These are phyloP conservation scores for Cotesia chilonis DNA, from an alignment of 1,140 invertebrate species.

Conservation along the genomic window DNA sequence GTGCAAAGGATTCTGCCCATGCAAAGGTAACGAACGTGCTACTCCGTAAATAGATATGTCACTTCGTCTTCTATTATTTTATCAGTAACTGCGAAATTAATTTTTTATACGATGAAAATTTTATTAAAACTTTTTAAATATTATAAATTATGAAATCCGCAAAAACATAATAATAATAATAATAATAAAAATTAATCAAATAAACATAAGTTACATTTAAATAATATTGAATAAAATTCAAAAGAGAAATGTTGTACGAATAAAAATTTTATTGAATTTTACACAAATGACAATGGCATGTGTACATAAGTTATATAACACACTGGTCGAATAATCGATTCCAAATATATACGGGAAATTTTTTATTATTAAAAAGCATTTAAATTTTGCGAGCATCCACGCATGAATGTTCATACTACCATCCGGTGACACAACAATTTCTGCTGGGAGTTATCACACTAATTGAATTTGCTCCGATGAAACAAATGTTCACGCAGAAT, in stretches of 20 bases:
- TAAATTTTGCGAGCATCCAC: neutral
- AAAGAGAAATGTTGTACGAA: neutral
- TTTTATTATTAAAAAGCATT: slow-evolving; percentile 20
- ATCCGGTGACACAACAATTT: neutral
- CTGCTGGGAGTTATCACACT: slow-evolving; percentile 14
- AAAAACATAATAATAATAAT: neutral
- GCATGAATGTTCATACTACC: neutral
- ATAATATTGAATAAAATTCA: neutral
- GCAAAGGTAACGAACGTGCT: slow-evolving; percentile 71
- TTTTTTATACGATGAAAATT: too few relatives aligned
- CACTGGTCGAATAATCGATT: slow-evolving; percentile 5
- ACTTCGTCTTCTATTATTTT: neutral
- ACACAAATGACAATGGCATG: neutral
- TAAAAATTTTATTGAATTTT: neutral
- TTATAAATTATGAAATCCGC: neutral
- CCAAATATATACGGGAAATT: neutral
- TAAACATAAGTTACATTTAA: too few relatives aligned
- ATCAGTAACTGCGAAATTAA: neutral
- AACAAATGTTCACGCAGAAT: slow-evolving; percentile 21
- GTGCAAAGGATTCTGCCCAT: slow-evolving; percentile 91
- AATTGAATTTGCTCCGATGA: slow-evolving; percentile 16
- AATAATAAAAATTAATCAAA: too few relatives aligned
- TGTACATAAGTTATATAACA: slow-evolving; percentile 2
- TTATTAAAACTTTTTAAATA: too few relatives aligned
- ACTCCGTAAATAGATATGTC: neutral